phyloP scores from a whole-genome alignment of 2,888 invertebrate genomes.

The Chamaedrilus cognettii region DNA sequence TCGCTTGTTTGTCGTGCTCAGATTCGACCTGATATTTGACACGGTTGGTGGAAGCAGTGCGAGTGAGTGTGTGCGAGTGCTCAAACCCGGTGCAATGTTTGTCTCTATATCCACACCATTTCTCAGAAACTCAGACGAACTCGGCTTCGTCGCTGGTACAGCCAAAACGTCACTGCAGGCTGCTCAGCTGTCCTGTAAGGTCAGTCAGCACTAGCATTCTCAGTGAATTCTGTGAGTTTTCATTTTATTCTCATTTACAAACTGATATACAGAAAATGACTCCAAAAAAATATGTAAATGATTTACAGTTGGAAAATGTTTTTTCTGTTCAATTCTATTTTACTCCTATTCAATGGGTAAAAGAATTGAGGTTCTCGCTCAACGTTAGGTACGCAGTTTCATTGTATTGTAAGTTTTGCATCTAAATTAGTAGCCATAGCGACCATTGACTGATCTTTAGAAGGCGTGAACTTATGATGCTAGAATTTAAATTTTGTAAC shows the following conservation, averaged over 20 bases:
- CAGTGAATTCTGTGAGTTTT: not conserved
- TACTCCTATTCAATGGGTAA: too few relatives aligned
- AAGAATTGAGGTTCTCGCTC: too few relatives aligned
- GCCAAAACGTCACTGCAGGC: slow-evolving; percentile 63
- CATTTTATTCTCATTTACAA: not conserved
- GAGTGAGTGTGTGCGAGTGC: slow-evolving; percentile 43
- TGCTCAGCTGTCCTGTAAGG: not conserved
- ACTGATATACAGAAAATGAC: slow-evolving; percentile 35
- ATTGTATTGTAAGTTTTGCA: too few relatives aligned
- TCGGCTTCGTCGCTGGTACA: slow-evolving; percentile 71
- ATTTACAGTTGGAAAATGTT: too few relatives aligned
- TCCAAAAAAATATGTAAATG: too few relatives aligned
- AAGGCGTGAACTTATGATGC: too few relatives aligned
- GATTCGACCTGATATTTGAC: slow-evolving; percentile 83
- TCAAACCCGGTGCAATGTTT: slow-evolving; percentile 58
- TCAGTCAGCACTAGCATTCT: too few relatives aligned
- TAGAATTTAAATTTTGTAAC: too few relatives aligned
- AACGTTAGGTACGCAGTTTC: too few relatives aligned
- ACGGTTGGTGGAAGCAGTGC: slow-evolving; percentile 69
- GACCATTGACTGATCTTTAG: too few relatives aligned
- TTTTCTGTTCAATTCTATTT: too few relatives aligned
- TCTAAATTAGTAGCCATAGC: too few relatives aligned
- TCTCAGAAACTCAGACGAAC: slow-evolving; percentile 75
- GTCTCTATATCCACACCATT: slow-evolving; percentile 83
- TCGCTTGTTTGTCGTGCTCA: slow-evolving; percentile 46